Base-by-base conservation (phyloP, 2,797 vertebrate genomes). In the Xerus rutilus region DNA sequence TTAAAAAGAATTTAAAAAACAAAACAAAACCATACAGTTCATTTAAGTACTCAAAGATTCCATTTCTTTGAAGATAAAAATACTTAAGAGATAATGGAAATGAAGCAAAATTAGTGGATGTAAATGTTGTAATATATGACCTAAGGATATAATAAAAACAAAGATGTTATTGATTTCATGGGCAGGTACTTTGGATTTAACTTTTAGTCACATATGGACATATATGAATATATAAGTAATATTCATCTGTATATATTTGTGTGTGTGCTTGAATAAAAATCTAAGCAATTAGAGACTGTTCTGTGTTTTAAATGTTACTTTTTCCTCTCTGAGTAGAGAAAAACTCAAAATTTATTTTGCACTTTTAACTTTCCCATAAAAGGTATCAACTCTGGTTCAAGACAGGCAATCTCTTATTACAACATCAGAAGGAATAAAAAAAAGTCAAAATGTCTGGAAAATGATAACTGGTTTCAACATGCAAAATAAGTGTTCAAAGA, bases 361-460 rank as follows among this genome's bases (percentile, higher is more conserved):
- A 32, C 57, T 91, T 96, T 89, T 96, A 92, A 93, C 35, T 82
- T 95, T 79, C 52, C 18, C 8, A 17, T 74, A 87, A 95, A 91
- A 98, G 23, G 0, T 77, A 64, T 69, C 85, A 91, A 59, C 93
- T 95, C 72, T 87, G 70, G 28, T 84, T 92, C 43, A 88, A 83
- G 69, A 94, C 47, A 95, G 64, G 15, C 49, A 74, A 7, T 95
- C 72, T 78, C 23, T 92, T 64, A 79, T 70, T 52, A 21, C 25
- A 86, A 79, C 32, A 87, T 92, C 65, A 93, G 47, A 93, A 88
- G 49, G 5, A 94, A 86, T 52, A 95, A 20, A 47, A 87, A 86
- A 92, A 94, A 90, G 57, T 96, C 57, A 35, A 77, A 95, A 64
- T 87, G 45, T 96, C 92, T 92, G 21, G 35, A 90, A 96, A 96